These are phyloP conservation scores for Orchestia grillus DNA, from an alignment of 1,140 invertebrate genomes.

Conservation along the genomic window DNA sequence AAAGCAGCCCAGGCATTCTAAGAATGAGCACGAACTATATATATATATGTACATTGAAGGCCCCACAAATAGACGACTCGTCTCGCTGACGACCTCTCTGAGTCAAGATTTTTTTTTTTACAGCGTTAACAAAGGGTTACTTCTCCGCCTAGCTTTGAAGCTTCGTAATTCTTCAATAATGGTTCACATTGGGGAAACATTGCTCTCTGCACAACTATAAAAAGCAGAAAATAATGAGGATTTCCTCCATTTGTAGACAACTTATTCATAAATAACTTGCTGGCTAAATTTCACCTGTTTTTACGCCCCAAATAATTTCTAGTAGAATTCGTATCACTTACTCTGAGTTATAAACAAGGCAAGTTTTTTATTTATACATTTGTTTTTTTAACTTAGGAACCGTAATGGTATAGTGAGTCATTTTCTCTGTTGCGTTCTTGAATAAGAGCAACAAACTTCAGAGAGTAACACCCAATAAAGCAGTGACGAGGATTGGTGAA, in stretches of 20 bases:
- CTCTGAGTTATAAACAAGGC: neutral
- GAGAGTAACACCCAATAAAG: too few relatives aligned
- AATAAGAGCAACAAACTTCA: neutral
- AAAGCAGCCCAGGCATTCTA: neutral
- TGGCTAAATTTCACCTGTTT: neutral
- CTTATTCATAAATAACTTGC: neutral
- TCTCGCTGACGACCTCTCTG: neutral
- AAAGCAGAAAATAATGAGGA: neutral
- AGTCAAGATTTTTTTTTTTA: neutral
- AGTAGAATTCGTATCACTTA: neutral
- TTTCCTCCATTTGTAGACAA: neutral
- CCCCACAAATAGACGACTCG: neutral
- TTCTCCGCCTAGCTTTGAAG: neutral
- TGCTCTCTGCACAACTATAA: neutral
- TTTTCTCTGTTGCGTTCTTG: neutral
- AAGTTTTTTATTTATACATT: too few relatives aligned
- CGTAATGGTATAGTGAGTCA: neutral
- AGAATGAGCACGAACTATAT: neutral
- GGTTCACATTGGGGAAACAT: neutral
- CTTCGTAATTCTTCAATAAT: neutral
- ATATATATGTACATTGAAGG: neutral
- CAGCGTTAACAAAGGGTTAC: neutral
- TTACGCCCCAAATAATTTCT: neutral
- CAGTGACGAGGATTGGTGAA: too few relatives aligned
- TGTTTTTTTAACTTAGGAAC: too few relatives aligned